Conservation (phyloP, 1,140 invertebrate species). For the Chrysoperla carnea region DNA sequence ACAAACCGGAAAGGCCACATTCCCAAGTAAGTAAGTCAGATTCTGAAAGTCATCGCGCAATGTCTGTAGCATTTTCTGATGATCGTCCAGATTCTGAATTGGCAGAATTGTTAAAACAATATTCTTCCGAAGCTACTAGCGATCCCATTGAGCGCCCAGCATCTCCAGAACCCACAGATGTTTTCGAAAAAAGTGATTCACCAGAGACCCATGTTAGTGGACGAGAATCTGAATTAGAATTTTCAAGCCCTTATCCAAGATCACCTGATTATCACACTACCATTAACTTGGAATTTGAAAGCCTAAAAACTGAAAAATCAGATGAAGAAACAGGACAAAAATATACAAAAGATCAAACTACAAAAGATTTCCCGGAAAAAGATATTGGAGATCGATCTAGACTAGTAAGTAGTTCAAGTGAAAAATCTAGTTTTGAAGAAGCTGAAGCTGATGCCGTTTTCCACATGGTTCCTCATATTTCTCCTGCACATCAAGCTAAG, state of each 20-base stretch:
- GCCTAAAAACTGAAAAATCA: too few species aligned
- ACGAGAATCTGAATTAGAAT: slow-evolving; percentile 14
- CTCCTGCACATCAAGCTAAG: slow-evolving; percentile 20
- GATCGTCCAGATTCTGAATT: slow-evolving; percentile 24
- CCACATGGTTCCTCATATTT: slow-evolving; percentile 24
- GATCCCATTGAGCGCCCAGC: slow-evolving; percentile 29
- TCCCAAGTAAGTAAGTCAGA: slow-evolving; percentile 22
- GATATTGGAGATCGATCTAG: too few species aligned
- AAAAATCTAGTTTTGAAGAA: slow-evolving; percentile 25
- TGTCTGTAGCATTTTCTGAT: slow-evolving; percentile 21
- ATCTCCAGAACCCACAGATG: slow-evolving; percentile 27
- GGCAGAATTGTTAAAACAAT: slow-evolving; percentile 19
- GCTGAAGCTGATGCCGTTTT: slow-evolving; percentile 30
- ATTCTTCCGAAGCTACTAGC: slow-evolving; percentile 16
- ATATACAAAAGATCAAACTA: too few species aligned
- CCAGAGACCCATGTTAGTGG: slow-evolving; percentile 7
- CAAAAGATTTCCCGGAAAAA: too few species aligned
- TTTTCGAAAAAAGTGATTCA: slow-evolving; percentile 20
- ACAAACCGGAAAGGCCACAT: slow-evolving; percentile 16
- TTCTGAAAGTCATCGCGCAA: slow-evolving; percentile 17
- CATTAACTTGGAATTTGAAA: too few species aligned
- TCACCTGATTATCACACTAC: background rate
- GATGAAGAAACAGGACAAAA: too few species aligned
- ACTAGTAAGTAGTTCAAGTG: slow-evolving; percentile 14
- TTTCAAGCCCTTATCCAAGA: background rate